Evolutionary conservation across 1,140 invertebrate species (phyloP).

Genomic region (Oryctes rhinoceros): DNA sequence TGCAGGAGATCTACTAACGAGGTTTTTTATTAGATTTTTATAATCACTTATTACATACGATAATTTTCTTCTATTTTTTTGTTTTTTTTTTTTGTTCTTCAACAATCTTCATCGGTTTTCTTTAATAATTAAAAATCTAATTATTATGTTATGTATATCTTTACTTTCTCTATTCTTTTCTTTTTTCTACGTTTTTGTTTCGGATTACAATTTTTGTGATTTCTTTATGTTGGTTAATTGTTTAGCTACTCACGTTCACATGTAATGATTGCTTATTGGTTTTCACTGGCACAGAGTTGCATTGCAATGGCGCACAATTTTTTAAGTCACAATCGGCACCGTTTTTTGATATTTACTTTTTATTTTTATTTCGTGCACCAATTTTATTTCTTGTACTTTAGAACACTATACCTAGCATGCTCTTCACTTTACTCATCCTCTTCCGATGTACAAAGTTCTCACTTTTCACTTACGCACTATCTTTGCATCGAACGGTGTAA

Average conservation of each 20-base stretch:
- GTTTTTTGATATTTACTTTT: slow-evolving; percentile 62
- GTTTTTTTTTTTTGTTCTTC: slow-evolving; percentile 31
- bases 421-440: slow-evolving; percentile 38
- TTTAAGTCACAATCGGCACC: slow-evolving; percentile 67
- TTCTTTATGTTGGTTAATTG: slow-evolving; percentile 58
- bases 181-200: slow-evolving; percentile 38
- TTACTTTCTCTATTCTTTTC: slow-evolving; percentile 48
- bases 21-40: slow-evolving; percentile 54
- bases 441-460: slow-evolving; percentile 13
- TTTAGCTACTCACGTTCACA: slow-evolving; percentile 72
- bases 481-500: too few species aligned
- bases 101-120: background rate
- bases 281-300: slow-evolving; percentile 72
- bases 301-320: slow-evolving; percentile 66
- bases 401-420: slow-evolving; percentile 54
- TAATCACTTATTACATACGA: slow-evolving; percentile 28
- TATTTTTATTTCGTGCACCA: slow-evolving; percentile 68
- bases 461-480: background rate
- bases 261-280: slow-evolving; percentile 71
- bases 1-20: slow-evolving; percentile 56
- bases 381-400: slow-evolving; percentile 60
- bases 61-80: slow-evolving; percentile 39
- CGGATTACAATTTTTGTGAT: slow-evolving; percentile 4
- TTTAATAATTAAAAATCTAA: slow-evolving; percentile 36
- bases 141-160: slow-evolving; percentile 42